Evolutionary conservation across 2,888 invertebrate genomes (phyloP), one percentile per base, ranked within the genome.

Genomic region (Drosophila emarginata): DNA sequence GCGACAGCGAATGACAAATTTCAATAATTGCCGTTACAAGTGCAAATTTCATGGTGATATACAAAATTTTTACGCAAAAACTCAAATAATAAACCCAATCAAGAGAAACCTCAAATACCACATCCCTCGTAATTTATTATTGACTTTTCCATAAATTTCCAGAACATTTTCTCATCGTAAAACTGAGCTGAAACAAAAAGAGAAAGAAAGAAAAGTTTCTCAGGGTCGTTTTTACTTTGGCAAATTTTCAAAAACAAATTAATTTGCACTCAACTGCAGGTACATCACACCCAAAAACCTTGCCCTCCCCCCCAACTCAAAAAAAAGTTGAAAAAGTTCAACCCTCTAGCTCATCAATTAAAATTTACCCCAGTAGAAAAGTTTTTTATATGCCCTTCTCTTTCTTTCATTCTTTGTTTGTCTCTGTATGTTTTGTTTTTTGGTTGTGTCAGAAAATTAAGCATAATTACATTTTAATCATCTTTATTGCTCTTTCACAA

Each of bases 381-480:
- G 64, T 66, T 56, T 63, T 45, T 63, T 2, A 39, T 28, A 54
- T 56, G 7, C 6, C n/a, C 52, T 21, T 61, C 32, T 26, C 9
- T 57, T 62, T 56, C 58, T 65, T 9, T 57, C 54, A 39, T 60
- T 57, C 67, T 58, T 36, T 26, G 66, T 58, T 59, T 60, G 39
- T 50, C 62, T 61, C 56, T 60, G 40, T 53, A 45, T 36, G 21
- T 18, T 40, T 61, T 62, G 62, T 64, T 75, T 75, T 45, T 45
- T 45, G 66, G 52, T 53, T 58, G 56, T 76, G 75, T 78, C 77
- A 77, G 78, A 76, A 86, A 83, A 86, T 88, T 84, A 81, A 79
- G 84, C 81, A 81, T 88, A 86, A 88, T 89, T 89, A 88, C 90
- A 87, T 88, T 90, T 90, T 90, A 90, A 90, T 90, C 84, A 90